These are phyloP conservation scores for Pimpla rufipes DNA, from an alignment of 2,888 invertebrate genomes.

Conservation along the genomic window DNA sequence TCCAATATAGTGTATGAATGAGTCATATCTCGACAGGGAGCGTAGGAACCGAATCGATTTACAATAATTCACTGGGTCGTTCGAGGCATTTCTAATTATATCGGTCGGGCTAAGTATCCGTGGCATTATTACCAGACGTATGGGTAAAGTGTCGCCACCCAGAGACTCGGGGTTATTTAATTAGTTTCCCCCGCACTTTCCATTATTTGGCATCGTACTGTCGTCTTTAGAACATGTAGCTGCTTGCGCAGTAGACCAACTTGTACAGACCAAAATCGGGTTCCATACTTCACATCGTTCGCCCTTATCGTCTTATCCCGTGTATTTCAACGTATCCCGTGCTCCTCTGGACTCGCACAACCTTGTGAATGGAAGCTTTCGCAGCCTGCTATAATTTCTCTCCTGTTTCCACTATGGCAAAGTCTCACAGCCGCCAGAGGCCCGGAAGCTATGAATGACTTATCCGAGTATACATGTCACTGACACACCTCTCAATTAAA, in stretches of 20 bases:
- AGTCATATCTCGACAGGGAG: slow-evolving; percentile 7
- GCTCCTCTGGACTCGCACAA: background rate
- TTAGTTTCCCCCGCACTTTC: slow-evolving; percentile 1
- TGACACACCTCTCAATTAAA: slow-evolving; percentile 54
- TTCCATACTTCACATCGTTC: no score
- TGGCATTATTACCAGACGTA: slow-evolving; percentile 2
- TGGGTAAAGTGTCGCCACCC: background rate
- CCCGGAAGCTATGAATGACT: slow-evolving; percentile 76
- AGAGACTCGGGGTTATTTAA: slow-evolving; percentile 1
- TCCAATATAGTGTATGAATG: slow-evolving; percentile 27
- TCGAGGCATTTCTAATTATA: slow-evolving; percentile 17
- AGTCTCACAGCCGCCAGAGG: slow-evolving; percentile 38
- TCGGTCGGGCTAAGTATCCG: background rate
- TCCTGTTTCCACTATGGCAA: background rate
- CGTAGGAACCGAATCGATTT: slow-evolving; percentile 26
- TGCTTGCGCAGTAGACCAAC: background rate
- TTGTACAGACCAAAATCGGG: background rate
- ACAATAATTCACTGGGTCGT: slow-evolving; percentile 44
- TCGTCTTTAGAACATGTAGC: background rate
- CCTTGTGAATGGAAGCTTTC: slow-evolving; percentile 75
- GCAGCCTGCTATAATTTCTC: slow-evolving; percentile 45
- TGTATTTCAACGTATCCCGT: background rate
- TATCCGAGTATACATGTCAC: slow-evolving; percentile 69
- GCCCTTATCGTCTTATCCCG: no score
- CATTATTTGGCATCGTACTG: slow-evolving; percentile 5